A percentile compares a stretch with the other conserved stretches of the same genome.
Conservation (phyloP, 92 coral and sea anemone genomes). For the Nematostella vectensis region DNA sequence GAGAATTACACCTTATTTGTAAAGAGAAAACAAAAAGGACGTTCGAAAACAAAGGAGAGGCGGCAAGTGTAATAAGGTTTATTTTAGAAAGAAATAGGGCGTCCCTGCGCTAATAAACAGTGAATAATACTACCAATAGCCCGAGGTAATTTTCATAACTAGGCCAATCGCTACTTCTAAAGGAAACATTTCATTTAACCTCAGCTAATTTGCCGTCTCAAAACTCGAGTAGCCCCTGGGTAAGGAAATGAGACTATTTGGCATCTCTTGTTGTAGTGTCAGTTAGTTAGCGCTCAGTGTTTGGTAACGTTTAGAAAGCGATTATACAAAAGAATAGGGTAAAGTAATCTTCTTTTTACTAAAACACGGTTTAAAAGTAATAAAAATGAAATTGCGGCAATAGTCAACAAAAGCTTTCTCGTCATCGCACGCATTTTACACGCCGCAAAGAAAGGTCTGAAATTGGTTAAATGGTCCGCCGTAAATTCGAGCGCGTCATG, state of each 20-base stretch:
- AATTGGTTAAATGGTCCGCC: too few relatives aligned
- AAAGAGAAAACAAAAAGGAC: slow-evolving; percentile 8
- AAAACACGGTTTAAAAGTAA: slow-evolving; percentile 46
- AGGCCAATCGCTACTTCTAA: neutral
- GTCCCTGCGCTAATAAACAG: slow-evolving; percentile 19
- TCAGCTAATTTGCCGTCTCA: neutral
- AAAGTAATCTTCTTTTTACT: slow-evolving; percentile 19
- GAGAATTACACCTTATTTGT: slow-evolving; percentile 9
- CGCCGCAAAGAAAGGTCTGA: too few relatives aligned
- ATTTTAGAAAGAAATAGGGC: slow-evolving; percentile 13
- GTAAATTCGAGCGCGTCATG: too few relatives aligned
- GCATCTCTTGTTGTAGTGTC: neutral
- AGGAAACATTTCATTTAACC: neutral
- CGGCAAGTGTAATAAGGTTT: slow-evolving; percentile 19
- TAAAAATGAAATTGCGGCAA: slow-evolving; percentile 50
- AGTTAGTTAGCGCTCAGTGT: neutral
- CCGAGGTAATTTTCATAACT: slow-evolving; percentile 8
- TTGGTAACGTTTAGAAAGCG: neutral
- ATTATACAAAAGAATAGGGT: slow-evolving; percentile 9
- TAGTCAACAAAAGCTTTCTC: slow-evolving; percentile 35
- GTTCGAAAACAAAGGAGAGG: slow-evolving; percentile 11
- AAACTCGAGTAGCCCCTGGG: neutral
- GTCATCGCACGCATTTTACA: slow-evolving; percentile 50
- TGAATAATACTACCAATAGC: slow-evolving; percentile 16
- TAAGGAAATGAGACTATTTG: neutral